Evolutionary conservation across 1,140 invertebrate species (phyloP), one percentile per base, ranked within the genome.

Genomic region (Tetragnatha versicolor): DNA sequence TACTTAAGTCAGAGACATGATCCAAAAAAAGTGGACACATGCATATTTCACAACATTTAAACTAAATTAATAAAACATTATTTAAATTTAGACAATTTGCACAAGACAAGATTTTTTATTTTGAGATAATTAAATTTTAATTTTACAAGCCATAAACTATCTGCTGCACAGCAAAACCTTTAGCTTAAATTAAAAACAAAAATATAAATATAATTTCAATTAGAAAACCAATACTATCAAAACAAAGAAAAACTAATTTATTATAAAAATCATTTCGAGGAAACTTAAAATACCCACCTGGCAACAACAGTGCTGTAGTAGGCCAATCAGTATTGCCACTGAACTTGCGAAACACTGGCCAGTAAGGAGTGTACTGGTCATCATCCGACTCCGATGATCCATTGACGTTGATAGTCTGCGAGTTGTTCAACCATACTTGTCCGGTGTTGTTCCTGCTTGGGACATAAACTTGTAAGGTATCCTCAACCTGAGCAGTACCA

Each of bases 401-500:
- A 79, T 80, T 72, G 22, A 79, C 47, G 51, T 79, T 79, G 27
- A 72, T 79, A 14, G 22, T 53, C 31, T 79, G 78, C 14, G 47
- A n/a, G 66, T 47, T 45, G 33, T 51, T 65, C 20, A 79, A 20
- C 80, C 51, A 65, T 22, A 66, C 39, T 58, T 55, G 66, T 35
- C 47, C 65, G 17, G 51, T 22, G 12, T 75, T 60, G 42, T 58
- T 79, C 73, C 63, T 17, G 20, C 83, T 88, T n/a, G 93, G 93
- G 84, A 94, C 92, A 82, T 91, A 97, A 14, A 98, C 87, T 81
- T 96, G 93, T 0, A 99, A 88, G 10, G 91, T 92, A 87, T 99
- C 97, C 86, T 98, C 97, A 0, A 92, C 90, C 85, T 98, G 97
- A 0, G 94, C 93, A 0, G 96, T 98, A 45, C 94, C 91, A 87